These are phyloP conservation scores for Ageneiosus marmoratus DNA, from an alignment of 2,113 vertebrate species.

Conservation along the genomic window DNA sequence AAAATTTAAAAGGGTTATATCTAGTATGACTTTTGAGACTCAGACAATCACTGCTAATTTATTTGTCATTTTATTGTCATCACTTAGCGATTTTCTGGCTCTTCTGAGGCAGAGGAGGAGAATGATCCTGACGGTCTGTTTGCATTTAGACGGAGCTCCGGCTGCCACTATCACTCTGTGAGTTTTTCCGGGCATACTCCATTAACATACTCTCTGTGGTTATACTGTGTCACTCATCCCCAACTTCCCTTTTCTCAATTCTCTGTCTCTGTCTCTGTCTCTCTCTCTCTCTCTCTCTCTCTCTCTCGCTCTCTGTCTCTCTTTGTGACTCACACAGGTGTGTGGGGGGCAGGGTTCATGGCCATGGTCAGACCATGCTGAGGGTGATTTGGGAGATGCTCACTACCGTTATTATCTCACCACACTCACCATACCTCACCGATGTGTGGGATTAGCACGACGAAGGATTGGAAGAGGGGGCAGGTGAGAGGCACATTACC, in stretches of 20 bases:
- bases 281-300: not conserved
- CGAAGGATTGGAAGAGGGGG: constrained; percentile 92
- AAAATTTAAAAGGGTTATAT: not conserved
- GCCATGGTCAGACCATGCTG: constrained; percentile 88
- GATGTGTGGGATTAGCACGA: constrained; percentile 90
- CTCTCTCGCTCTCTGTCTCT: too few species aligned
- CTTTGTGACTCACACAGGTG: constrained; percentile 68
- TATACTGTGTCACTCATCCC: not conserved
- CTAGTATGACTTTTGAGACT: not conserved
- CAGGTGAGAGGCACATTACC: constrained; percentile 74
- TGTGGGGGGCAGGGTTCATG: constrained; percentile 84
- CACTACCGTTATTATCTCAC: constrained; percentile 95
- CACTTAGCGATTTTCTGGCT: constrained; percentile 81
- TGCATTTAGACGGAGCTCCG: constrained; percentile 93
- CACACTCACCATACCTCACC: constrained; percentile 85
- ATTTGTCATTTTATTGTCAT: not conserved
- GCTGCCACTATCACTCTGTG: constrained; percentile 97
- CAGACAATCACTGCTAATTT: not conserved
- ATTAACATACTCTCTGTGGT: not conserved
- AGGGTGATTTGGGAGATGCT: constrained; percentile 84
- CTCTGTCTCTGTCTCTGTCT: not conserved
- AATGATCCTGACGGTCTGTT: constrained; percentile 96
- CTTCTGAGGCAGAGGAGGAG: constrained; percentile 95
- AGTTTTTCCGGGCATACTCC: constrained; percentile 57
- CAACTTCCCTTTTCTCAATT: not conserved